Conservation (phyloP, 2,797 vertebrate species). For the Coendou prehensilis region DNA sequence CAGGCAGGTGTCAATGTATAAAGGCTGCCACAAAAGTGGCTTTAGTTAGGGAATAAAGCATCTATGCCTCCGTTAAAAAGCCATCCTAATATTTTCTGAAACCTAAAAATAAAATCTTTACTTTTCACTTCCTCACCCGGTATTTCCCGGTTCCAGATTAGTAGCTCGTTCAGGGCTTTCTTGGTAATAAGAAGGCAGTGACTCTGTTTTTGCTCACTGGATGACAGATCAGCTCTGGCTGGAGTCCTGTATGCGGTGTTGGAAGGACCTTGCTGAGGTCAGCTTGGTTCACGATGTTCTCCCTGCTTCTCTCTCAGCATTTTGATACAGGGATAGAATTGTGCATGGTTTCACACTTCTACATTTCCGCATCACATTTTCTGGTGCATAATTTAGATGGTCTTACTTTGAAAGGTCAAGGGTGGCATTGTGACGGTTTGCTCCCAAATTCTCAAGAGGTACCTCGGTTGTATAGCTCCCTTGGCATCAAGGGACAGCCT, state of each 20-base stretch:
- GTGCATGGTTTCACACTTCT: not conserved
- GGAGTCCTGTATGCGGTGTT: not conserved
- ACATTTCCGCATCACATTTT: not conserved
- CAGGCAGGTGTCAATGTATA: not conserved
- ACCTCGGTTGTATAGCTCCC: not conserved
- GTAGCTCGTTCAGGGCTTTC: conserved; percentile 40
- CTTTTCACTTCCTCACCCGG: not conserved
- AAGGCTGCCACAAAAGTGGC: not conserved
- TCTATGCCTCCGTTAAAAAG: not conserved
- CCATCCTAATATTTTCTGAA: not conserved
- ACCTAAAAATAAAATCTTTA: conserved; percentile 41
- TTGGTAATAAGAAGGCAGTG: conserved; percentile 40
- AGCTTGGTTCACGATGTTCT: accelerated
- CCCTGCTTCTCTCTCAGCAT: not conserved
- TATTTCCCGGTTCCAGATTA: conserved; percentile 3
- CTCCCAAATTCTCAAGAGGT: not conserved
- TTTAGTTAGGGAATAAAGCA: not conserved
- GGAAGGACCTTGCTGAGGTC: not conserved
- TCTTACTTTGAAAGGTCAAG: not conserved
- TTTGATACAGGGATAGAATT: not conserved
- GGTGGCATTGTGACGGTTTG: not conserved
- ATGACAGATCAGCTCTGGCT: conserved; percentile 6
- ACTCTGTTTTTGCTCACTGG: conserved; percentile 15
- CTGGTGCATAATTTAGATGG: not conserved
- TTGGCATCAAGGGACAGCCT: no score